Evolutionary conservation across 2,113 vertebrate genomes (phyloP), one percentile per base, ranked within the genome.

Genomic region (Hyaena hyaena): DNA sequence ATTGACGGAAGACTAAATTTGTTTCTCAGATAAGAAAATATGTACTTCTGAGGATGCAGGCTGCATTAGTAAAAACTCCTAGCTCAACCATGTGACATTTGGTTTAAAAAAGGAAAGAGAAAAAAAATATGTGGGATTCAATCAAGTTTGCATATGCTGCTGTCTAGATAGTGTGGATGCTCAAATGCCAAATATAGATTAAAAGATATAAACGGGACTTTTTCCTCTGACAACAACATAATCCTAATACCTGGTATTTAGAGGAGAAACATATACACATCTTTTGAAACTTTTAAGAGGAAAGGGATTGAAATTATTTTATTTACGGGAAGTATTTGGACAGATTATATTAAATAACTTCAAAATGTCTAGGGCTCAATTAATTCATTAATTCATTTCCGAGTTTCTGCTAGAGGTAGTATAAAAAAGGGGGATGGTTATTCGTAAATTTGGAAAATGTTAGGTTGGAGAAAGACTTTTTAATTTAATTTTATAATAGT

Each of bases 81-180:
- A 95, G 50, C 35, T 93, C 39, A 95, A 93, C 80, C 88, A 68
- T 80, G 61, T 97, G 66, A 95, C 82, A 96, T 95, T 96, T 96
- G 43, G 26, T 93, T 97, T 95, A 87, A 74, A 95, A 97, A 95
- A 82, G 24, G 39, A 86, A 83, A 63, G 24, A 91, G 53, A 68
- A 95, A 85, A 95, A 95, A 88, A 93, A 83, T 83, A 83, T 65
- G 82, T 94, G 66, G 53, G 82, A 95, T 91, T 95, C 31, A 90
- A 63, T 97, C 96, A 97, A 88, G 88, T 95, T 91, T 95, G 53
- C 95, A 88, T 95, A 96, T 97, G 95, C 88, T 89, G 63, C 73
- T 97, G 93, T 95, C 96, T 96, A 92, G 93, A 88, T 63, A 79
- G 89, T 74, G 71, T 94, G 79, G 85, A 43, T 79, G 48, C 45